phyloP scores from a whole-genome alignment of 2,113 vertebrate species.

The Haemorhous mexicanus region DNA sequence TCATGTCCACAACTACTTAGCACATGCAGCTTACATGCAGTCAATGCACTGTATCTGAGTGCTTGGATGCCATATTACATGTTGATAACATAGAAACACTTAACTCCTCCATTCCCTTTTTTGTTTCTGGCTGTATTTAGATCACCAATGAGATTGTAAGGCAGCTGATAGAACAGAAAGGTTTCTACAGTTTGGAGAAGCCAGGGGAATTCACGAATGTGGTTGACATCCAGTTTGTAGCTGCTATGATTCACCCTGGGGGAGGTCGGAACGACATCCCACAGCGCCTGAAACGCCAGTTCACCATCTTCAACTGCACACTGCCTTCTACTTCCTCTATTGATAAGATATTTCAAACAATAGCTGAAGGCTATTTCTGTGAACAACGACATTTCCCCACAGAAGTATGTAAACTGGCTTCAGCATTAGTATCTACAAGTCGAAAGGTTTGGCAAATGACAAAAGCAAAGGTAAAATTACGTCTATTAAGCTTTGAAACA shows the following conservation, averaged over 20 bases:
- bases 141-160: slow-evolving; percentile 87
- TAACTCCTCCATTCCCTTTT: neutral
- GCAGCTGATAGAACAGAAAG: slow-evolving; percentile 85
- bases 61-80: neutral
- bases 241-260: slow-evolving; percentile 86
- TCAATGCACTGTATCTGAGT: neutral
- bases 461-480: slow-evolving; percentile 78
- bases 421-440: slow-evolving; percentile 75
- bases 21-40: neutral
- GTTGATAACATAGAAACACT: neutral
- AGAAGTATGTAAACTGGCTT: slow-evolving; percentile 71
- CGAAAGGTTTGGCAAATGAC: slow-evolving; percentile 80
- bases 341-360: slow-evolving; percentile 80
- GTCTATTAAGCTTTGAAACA: neutral
- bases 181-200: slow-evolving; percentile 84
- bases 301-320: slow-evolving; percentile 82
- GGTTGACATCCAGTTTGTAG: slow-evolving; percentile 80
- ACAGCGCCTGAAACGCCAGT: slow-evolving; percentile 84
- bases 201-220: slow-evolving; percentile 81
- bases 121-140: slow-evolving; percentile 19
- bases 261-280: slow-evolving; percentile 85
- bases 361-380: slow-evolving; percentile 83
- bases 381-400: slow-evolving; percentile 70
- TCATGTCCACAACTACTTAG: neutral
- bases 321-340: slow-evolving; percentile 83